Conservation (phyloP, 2,797 vertebrate species). For the Parambassis ranga region DNA sequence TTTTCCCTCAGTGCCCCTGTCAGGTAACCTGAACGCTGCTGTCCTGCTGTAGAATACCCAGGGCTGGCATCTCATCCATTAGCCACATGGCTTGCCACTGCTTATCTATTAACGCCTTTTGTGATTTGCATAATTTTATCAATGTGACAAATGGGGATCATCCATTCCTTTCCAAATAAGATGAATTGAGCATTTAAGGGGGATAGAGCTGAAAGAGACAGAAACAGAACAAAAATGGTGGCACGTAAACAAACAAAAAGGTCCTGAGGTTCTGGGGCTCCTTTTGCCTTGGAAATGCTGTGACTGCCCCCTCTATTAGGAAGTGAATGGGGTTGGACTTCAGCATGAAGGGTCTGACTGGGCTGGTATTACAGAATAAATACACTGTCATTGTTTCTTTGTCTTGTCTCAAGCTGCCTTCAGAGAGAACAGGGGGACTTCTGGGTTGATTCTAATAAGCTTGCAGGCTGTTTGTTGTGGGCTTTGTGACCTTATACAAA, state of each 20-base stretch:
- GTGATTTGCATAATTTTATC: conserved; percentile 84
- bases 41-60: conserved; percentile 74
- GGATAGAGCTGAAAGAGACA: conserved; percentile 38
- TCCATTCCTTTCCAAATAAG: conserved; percentile 73
- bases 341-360: conserved; percentile 44
- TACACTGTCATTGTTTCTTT: conserved; percentile 60
- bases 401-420: conserved; percentile 36
- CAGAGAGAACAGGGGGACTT: conserved; percentile 43
- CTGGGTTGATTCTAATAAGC: conserved; percentile 50
- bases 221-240: conserved; percentile 52
- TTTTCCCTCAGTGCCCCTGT: conserved; percentile 81
- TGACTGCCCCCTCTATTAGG: conserved; percentile 57
- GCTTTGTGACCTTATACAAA: conserved; percentile 29
- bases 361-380: conserved; percentile 50
- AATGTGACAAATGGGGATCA: conserved; percentile 79
- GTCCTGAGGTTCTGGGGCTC: conserved; percentile 33
- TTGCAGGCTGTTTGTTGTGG: conserved; percentile 45
- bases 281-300: conserved; percentile 26
- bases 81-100: conserved; percentile 66
- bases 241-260: conserved; percentile 65
- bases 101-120: conserved; percentile 80
- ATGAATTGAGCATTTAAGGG: conserved; percentile 75
- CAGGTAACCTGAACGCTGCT: conserved; percentile 79
- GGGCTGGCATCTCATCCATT: conserved; percentile 78
- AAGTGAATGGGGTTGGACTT: conserved; percentile 39